phyloP scores from a whole-genome alignment of 1,140 invertebrate genomes.

The Temnothorax nylanderi region DNA sequence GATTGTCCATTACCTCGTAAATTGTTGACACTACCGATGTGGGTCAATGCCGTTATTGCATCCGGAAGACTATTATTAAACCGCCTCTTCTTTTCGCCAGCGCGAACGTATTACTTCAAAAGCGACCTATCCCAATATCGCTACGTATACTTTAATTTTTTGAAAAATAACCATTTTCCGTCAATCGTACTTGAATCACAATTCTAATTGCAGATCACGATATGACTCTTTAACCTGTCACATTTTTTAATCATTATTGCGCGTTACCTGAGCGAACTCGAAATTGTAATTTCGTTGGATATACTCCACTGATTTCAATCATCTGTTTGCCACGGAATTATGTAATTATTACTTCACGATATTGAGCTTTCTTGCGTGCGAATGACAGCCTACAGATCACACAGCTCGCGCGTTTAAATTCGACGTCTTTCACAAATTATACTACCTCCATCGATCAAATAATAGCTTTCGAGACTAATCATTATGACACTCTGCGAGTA shows the following conservation, averaged over 20 bases:
- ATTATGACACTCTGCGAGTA: not conserved
- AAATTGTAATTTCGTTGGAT: conserved; percentile 3
- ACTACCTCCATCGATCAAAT: not conserved
- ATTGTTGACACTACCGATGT: not conserved
- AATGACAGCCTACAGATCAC: not conserved
- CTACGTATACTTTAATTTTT: not conserved
- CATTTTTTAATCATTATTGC: not conserved
- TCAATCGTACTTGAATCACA: not conserved
- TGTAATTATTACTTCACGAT: conserved; percentile 5
- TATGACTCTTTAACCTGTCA: not conserved
- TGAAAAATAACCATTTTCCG: not conserved
- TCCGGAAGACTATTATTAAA: not conserved
- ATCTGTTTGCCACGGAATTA: conserved; percentile 9
- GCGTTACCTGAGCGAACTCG: not conserved
- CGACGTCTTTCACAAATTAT: not conserved
- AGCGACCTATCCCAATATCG: not conserved
- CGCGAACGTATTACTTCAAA: not conserved
- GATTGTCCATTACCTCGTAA: not conserved
- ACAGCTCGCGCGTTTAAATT: conserved; percentile 12
- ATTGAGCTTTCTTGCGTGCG: not conserved
- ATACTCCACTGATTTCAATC: not conserved
- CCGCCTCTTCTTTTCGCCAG: not conserved
- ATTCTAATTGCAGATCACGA: not conserved
- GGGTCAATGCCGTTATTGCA: not conserved
- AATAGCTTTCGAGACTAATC: conserved; percentile 29